phyloP scores from a whole-genome alignment of 2,888 invertebrate genomes.

The Sphinx pinastri region DNA sequence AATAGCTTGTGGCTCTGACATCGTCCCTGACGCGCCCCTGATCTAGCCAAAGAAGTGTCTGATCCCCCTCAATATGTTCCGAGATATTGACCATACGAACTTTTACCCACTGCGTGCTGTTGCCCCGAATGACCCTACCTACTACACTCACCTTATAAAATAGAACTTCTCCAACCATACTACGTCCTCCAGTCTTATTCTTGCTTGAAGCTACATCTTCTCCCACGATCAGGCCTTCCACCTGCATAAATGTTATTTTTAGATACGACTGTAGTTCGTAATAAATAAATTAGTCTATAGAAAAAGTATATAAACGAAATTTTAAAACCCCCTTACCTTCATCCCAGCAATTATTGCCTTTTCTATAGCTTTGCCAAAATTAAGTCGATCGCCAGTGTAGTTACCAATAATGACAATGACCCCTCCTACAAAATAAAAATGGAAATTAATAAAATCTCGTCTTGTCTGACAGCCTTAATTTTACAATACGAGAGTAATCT shows the following conservation, averaged over 20 bases:
- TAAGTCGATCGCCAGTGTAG: slow-evolving; percentile 91
- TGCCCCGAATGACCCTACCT: too few relatives aligned
- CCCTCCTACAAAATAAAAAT: slow-evolving; percentile 74
- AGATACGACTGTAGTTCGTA: background rate
- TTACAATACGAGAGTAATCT: background rate
- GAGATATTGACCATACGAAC: too few relatives aligned
- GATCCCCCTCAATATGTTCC: too few relatives aligned
- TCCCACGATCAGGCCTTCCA: slow-evolving; percentile 85
- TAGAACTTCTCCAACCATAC: slow-evolving; percentile 86
- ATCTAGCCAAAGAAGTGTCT: too few relatives aligned
- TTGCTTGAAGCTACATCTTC: slow-evolving; percentile 87
- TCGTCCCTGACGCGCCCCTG: too few relatives aligned
- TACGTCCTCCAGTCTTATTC: slow-evolving; percentile 85
- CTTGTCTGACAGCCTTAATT: too few relatives aligned
- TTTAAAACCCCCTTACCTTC: slow-evolving; percentile 59
- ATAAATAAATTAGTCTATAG: background rate
- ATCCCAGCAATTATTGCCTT: slow-evolving; percentile 86
- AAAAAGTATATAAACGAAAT: background rate
- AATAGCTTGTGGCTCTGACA: too few relatives aligned
- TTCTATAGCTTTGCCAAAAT: slow-evolving; percentile 92
- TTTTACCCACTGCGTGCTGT: too few relatives aligned
- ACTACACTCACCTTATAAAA: slow-evolving; percentile 74
- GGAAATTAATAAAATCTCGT: too few relatives aligned
- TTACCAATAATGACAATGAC: slow-evolving; percentile 90
- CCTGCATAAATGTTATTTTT: slow-evolving; percentile 49